A percentile compares a stretch with the other conserved stretches of the same genome.
phyloP scores from a whole-genome alignment of 2,113 vertebrate genomes.

The Eidolon helvum region DNA sequence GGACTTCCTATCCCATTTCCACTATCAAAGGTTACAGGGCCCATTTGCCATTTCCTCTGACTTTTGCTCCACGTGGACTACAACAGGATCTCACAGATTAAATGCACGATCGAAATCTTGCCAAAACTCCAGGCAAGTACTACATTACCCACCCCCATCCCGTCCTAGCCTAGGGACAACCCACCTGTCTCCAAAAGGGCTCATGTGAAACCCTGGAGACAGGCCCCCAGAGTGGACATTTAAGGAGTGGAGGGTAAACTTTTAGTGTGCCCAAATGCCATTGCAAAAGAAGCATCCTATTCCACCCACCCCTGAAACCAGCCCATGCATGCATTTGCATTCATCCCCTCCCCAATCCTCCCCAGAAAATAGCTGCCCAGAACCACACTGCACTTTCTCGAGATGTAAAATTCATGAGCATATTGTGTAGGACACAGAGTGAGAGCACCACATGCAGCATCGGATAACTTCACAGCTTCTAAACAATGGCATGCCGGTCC shows the following conservation, averaged over 20 bases:
- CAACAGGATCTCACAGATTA: neutral
- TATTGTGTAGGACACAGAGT: neutral
- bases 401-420: neutral
- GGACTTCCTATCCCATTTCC: neutral
- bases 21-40: neutral
- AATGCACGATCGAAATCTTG: neutral
- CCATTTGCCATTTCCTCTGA: neutral
- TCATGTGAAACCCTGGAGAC: neutral
- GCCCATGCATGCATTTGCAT: accelerated
- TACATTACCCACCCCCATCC: neutral
- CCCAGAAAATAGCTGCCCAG: neutral
- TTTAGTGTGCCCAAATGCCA: neutral
- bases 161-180: neutral
- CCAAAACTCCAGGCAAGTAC: neutral
- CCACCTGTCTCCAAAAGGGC: neutral
- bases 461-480: neutral
- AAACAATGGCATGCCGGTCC: neutral
- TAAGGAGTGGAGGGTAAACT: neutral
- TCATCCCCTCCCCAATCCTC: neutral
- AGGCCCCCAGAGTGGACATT: neutral
- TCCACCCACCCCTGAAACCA: neutral
- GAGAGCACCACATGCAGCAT: neutral
- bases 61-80: neutral
- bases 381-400: neutral
- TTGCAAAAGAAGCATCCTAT: neutral